phyloP scores from a whole-genome alignment of 2,888 invertebrate genomes.

The Leptinotarsa rubiginosa region DNA sequence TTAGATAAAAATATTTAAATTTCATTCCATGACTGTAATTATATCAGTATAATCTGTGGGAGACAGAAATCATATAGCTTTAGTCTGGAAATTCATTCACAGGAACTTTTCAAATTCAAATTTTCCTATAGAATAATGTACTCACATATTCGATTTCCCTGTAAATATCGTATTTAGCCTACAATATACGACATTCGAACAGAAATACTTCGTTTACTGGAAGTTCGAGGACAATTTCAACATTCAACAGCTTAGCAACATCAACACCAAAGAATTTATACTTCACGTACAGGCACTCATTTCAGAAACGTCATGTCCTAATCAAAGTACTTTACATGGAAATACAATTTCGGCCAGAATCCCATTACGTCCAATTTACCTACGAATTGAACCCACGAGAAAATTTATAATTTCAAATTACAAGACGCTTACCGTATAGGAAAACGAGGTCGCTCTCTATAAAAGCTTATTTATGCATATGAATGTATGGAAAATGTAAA shows the following conservation, averaged over 20 bases:
- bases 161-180: background rate
- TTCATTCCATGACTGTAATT: too few species aligned
- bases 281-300: constrained; percentile 47
- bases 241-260: background rate
- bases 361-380: constrained; percentile 54
- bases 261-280: constrained; percentile 31
- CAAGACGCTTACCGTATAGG: constrained; percentile 46
- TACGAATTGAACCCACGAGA: constrained; percentile 52
- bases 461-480: constrained; percentile 43
- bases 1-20: too few species aligned
- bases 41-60: too few species aligned
- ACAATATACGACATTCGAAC: background rate
- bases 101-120: too few species aligned
- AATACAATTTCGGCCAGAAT: constrained; percentile 54
- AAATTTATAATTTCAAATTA: constrained; percentile 55
- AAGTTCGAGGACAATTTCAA: background rate
- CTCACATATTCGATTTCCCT: background rate
- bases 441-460: constrained; percentile 42
- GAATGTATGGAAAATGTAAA: constrained; percentile 37
- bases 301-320: constrained; percentile 47
- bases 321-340: constrained; percentile 52
- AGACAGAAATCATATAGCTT: too few species aligned
- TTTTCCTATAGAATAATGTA: too few species aligned
- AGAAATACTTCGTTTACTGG: background rate
- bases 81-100: too few species aligned